Evolutionary conservation across 1,140 invertebrate genomes (phyloP).

Genomic region (Aphaenogaster ashmeadi): DNA sequence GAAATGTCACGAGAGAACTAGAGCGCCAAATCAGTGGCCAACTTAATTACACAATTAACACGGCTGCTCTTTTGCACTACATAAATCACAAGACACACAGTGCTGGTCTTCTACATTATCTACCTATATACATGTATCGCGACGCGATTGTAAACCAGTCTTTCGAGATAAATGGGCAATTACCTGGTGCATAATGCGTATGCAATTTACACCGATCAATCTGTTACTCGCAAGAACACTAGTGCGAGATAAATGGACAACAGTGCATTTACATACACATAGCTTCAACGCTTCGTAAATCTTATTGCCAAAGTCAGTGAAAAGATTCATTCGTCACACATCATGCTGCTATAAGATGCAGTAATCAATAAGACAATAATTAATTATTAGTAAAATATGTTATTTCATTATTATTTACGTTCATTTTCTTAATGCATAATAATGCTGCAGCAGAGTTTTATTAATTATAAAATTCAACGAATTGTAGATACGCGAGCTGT

Average conservation of each 20-base stretch:
- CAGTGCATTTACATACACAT: constrained; percentile 2
- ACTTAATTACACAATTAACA: constrained; percentile 60
- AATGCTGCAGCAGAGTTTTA: neutral
- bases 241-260: neutral
- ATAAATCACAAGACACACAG: constrained; percentile 55
- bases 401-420: constrained; percentile 17
- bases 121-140: constrained; percentile 14
- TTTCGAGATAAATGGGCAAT: constrained; percentile 62
- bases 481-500: neutral
- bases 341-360: neutral
- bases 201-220: constrained; percentile 61
- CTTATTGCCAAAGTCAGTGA: neutral
- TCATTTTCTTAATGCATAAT: neutral
- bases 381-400: constrained; percentile 2
- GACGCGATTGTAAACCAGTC: constrained; percentile 34
- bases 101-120: constrained; percentile 43
- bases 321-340: neutral
- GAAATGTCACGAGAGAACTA: constrained; percentile 20
- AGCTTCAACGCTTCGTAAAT: neutral
- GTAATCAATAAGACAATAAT: neutral
- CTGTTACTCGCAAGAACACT: constrained; percentile 51
- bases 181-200: constrained; percentile 59
- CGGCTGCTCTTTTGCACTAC: constrained; percentile 58
- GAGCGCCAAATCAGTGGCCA: constrained; percentile 22
- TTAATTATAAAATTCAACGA: constrained; percentile 41